These are phyloP conservation scores for Chloroceryle amazona DNA, from an alignment of 2,797 vertebrate species.

Conservation along the genomic window DNA sequence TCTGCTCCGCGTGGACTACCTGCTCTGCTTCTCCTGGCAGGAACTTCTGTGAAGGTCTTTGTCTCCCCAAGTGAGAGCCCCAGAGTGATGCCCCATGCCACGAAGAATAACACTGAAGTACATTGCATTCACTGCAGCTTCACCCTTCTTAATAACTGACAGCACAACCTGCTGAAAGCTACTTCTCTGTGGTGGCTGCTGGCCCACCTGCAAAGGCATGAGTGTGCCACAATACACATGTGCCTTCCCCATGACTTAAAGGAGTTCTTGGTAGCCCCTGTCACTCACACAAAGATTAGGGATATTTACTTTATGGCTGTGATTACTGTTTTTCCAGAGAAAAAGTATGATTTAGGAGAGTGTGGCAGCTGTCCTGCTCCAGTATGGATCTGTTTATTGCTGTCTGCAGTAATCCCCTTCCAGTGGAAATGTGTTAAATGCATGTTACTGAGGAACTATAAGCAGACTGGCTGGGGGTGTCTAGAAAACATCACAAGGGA, in stretches of 20 bases:
- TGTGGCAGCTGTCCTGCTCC: background rate
- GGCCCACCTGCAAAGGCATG: background rate
- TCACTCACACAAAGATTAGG: background rate
- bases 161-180: background rate
- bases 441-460: background rate
- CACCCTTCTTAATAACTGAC: background rate
- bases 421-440: background rate
- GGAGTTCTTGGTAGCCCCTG: background rate
- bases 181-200: background rate
- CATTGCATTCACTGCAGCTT: background rate
- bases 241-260: background rate
- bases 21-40: background rate
- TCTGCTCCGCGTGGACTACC: background rate
- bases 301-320: background rate
- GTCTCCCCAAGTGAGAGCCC: background rate
- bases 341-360: background rate
- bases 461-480: background rate
- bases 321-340: background rate
- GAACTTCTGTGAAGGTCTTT: background rate
- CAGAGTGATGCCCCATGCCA: background rate
- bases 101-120: accelerated
- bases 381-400: background rate
- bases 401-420: background rate
- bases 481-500: background rate
- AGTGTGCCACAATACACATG: accelerated